Evolutionary conservation across 1,140 invertebrate species (phyloP), one percentile per base, ranked within the genome.

Genomic region (Orchestia grillus): DNA sequence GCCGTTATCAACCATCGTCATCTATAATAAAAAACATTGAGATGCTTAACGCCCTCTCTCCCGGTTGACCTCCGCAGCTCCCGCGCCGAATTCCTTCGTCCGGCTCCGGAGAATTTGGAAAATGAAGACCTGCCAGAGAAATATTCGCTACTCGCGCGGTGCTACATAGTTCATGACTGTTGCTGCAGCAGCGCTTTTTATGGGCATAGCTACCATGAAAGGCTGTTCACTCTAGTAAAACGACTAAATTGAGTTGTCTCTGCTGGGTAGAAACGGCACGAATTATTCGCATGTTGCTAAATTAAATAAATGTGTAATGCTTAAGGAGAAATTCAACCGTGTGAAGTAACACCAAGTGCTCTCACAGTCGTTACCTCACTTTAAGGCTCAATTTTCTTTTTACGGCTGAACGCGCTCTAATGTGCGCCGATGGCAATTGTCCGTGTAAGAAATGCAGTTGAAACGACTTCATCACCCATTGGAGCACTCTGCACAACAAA

Each of bases 1-100:
- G 92, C 44, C 92, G 44, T 94, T 94, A 94, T 94, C 44, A 45
- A 94, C 41, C 92, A 94, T 94, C 92, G 92, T 94, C 92, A 94
- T 94, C 92, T 94, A 94, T 94, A 94, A 44, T 94, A 47, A 94
- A 94, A 47, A 94, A 94, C 44, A 94, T 94, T 45, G 44, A 44
- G 43, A 94, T 94, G 92, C 92, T 94, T 94, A 90, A 90, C 88
- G 88, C 88, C 62, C 62, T 77, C 47, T 53, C 62, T 90, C 88
- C n/a, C 43, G 41, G 88, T 44, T 90, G 88, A 90, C 88, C 88
- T 90, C 88, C 43, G 62, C 62, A 90, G 88, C 88, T 90, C 41
- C 23, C 88, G 28, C n/a, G 42, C 88, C 23, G 28, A 90, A 90
- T 90, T 90, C 88, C 88, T 90, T 41, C 88, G 88, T 90, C n/a